A percentile compares a stretch with the other conserved stretches of the same genome.
These are phyloP conservation scores for Pemphigus obesinymphae DNA, from an alignment of 1,140 invertebrate genomes.

Conservation along the genomic window DNA sequence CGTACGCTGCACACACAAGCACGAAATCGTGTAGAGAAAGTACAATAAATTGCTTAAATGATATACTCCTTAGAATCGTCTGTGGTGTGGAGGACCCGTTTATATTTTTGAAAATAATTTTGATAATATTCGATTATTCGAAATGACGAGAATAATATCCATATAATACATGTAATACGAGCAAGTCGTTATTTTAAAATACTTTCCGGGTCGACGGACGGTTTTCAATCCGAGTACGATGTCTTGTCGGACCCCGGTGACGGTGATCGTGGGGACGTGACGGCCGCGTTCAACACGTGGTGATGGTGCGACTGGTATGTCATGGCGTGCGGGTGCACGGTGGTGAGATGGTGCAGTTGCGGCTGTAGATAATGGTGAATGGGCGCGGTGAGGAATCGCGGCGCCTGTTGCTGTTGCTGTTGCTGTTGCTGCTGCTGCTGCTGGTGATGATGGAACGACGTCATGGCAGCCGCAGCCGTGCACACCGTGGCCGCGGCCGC, in stretches of 20 bases:
- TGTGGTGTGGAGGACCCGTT: too few species aligned
- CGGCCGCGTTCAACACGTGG: background rate
- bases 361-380: constrained; percentile 31
- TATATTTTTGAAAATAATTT: too few species aligned
- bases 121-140: too few species aligned
- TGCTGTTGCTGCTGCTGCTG: background rate
- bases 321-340: constrained; percentile 26
- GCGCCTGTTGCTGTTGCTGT: background rate
- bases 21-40: too few species aligned
- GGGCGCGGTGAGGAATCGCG: constrained; percentile 10
- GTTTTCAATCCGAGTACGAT: constrained; percentile 18
- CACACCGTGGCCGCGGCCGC: constrained; percentile 32
- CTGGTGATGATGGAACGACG: constrained; percentile 26
- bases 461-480: constrained; percentile 30
- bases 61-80: too few species aligned
- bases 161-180: too few species aligned
- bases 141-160: too few species aligned
- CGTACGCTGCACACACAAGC: too few species aligned
- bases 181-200: too few species aligned
- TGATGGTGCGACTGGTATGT: constrained; percentile 14
- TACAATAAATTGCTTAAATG: too few species aligned
- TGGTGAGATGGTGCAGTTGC: constrained; percentile 12
- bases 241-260: constrained; percentile 24
- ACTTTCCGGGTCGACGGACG: background rate
- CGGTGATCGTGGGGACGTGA: background rate